These are phyloP conservation scores for Leptura quadrifasciata DNA, from an alignment of 2,888 invertebrate species.

Conservation along the genomic window DNA sequence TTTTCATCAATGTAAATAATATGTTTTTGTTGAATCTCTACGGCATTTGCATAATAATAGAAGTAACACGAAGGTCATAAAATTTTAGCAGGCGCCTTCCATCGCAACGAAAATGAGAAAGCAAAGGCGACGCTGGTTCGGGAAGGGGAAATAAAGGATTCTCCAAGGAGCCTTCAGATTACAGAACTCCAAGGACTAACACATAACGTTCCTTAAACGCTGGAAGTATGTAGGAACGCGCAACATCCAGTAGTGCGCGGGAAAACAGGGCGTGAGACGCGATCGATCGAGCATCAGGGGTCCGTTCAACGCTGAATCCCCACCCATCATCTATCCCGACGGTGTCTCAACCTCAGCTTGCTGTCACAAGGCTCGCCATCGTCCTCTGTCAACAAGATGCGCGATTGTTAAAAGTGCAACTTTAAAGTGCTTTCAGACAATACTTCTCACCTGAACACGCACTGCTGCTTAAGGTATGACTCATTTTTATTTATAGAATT, in stretches of 20 bases:
- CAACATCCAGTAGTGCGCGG: conserved; percentile 67
- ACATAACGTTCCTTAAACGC: conserved; percentile 60
- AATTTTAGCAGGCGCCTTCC: conserved; percentile 53
- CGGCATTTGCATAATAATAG: conserved; percentile 31
- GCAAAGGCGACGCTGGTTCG: conserved; percentile 48
- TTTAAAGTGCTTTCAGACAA: conserved; percentile 45
- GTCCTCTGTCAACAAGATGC: conserved; percentile 71
- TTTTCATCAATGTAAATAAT: too few species aligned
- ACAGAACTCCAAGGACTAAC: conserved; percentile 64
- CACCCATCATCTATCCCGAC: conserved; percentile 67
- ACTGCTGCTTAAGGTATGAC: conserved; percentile 36
- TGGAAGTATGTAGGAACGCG: conserved; percentile 52
- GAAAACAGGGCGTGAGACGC: conserved; percentile 71
- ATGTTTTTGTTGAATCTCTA: not conserved
- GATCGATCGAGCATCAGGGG: conserved; percentile 72
- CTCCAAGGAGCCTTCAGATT: conserved; percentile 67
- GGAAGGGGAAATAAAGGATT: conserved; percentile 59
- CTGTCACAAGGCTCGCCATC: conserved; percentile 69
- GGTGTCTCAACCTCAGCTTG: conserved; percentile 66
- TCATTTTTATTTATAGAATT: conserved; percentile 39
- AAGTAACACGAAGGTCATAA: conserved; percentile 42
- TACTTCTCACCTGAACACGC: conserved; percentile 37
- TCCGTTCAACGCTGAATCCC: conserved; percentile 60
- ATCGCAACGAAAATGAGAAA: conserved; percentile 51
- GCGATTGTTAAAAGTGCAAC: conserved; percentile 66